Evolutionary conservation across 2,888 invertebrate species (phyloP).

Genomic region (Eurytoma adleriae): DNA sequence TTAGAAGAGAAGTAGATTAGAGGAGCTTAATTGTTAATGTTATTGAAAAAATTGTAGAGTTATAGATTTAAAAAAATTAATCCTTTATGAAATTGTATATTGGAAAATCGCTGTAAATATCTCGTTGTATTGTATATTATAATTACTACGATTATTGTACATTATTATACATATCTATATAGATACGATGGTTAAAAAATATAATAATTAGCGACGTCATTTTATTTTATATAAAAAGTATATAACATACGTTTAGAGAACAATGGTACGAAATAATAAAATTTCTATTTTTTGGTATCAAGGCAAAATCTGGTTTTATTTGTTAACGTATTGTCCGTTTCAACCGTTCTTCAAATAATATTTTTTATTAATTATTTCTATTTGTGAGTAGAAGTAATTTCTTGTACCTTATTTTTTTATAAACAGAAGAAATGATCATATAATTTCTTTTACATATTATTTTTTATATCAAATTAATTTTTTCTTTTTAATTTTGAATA

Average conservation of each 20-base stretch:
- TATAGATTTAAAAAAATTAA: constrained; percentile 57
- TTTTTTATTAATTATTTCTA: not conserved
- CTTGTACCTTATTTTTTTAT: not conserved
- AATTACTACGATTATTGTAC: constrained; percentile 63
- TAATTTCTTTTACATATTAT: not conserved
- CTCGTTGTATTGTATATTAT: constrained; percentile 67
- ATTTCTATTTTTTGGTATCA: constrained; percentile 74
- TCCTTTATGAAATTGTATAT: constrained; percentile 64
- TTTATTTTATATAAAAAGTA: constrained; percentile 69
- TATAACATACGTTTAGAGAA: constrained; percentile 59
- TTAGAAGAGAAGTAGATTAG: constrained; percentile 49
- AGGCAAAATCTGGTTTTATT: constrained; percentile 53
- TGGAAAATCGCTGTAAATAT: constrained; percentile 67
- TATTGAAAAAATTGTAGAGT: constrained; percentile 60
- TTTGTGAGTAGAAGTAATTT: constrained; percentile 1
- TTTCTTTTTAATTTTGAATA: too few species aligned
- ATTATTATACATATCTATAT: constrained; percentile 69
- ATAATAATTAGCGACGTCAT: constrained; percentile 68
- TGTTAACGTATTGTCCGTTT: not conserved
- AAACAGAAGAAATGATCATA: not conserved
- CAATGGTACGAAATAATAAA: constrained; percentile 69
- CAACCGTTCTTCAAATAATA: not conserved
- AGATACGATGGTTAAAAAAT: constrained; percentile 62
- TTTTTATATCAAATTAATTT: not conserved
- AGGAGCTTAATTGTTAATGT: constrained; percentile 63